phyloP scores from a whole-genome alignment of 2,797 vertebrate genomes.

The Telmatherina bonti region DNA sequence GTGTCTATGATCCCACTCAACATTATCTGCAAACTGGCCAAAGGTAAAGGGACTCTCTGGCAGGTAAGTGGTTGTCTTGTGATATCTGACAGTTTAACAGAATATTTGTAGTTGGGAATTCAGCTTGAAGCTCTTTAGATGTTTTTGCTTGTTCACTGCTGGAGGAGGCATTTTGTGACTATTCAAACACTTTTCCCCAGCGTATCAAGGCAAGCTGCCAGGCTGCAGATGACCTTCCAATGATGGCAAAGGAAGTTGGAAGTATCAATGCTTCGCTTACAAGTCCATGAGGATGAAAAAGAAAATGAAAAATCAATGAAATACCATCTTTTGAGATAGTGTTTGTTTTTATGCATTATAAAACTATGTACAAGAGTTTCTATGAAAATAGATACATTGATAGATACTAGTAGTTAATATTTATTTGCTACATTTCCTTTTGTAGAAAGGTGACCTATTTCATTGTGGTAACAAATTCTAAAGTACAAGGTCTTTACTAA shows the following conservation, averaged over 20 bases:
- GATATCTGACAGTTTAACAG: background rate
- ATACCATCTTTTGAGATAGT: background rate
- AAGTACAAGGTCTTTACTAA: too few species aligned
- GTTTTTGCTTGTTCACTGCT: too few species aligned
- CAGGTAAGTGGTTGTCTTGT: constrained; percentile 56
- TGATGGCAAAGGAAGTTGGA: constrained; percentile 45
- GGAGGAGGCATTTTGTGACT: too few species aligned
- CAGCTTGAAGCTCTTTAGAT: too few species aligned
- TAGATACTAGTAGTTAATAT: too few species aligned
- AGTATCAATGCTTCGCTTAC: constrained; percentile 5
- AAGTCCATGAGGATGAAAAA: background rate
- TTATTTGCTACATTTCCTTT: too few species aligned
- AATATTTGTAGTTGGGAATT: too few species aligned
- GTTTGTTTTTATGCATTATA: background rate
- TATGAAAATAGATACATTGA: too few species aligned
- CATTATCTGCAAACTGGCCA: constrained; percentile 70
- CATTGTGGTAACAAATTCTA: too few species aligned
- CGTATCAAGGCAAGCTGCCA: constrained; percentile 60
- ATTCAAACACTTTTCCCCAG: constrained; percentile 36
- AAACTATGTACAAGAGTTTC: background rate
- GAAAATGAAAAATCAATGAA: too few species aligned
- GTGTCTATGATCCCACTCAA: constrained; percentile 67
- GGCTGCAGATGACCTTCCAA: constrained; percentile 66
- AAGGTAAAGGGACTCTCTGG: constrained; percentile 68
- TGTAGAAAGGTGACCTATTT: too few species aligned